Conservation (phyloP, 1,140 invertebrate genomes). For the Helicoverpa armigera region DNA sequence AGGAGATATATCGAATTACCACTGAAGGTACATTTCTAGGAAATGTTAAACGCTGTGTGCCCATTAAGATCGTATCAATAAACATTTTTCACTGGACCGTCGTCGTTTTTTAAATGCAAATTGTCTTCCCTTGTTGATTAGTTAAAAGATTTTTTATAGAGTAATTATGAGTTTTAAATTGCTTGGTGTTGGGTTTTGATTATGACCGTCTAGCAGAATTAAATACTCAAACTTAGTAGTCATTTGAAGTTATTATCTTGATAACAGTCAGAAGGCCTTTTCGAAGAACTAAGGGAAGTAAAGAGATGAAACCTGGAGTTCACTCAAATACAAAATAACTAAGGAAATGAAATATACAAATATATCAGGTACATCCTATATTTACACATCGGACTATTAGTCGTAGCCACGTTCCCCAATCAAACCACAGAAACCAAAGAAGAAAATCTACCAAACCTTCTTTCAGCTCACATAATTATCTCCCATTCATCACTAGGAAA, state of each 20-base stretch:
- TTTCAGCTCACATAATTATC: slow-evolving; percentile 40
- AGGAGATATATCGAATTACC: slow-evolving; percentile 35
- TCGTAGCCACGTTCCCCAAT: background rate
- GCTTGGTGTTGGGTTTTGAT: no score
- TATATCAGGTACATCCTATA: no score
- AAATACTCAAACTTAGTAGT: no score
- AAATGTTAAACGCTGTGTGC: slow-evolving; percentile 23
- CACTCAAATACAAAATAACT: no score
- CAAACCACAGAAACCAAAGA: background rate
- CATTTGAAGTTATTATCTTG: no score
- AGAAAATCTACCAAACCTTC: slow-evolving; percentile 15
- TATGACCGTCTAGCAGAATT: no score
- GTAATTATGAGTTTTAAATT: background rate
- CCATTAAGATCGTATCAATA: slow-evolving; percentile 30
- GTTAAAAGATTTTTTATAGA: background rate
- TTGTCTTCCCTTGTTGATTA: background rate
- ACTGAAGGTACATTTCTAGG: slow-evolving; percentile 8
- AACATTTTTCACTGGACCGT: slow-evolving; percentile 17
- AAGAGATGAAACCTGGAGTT: no score
- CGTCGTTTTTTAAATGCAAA: background rate
- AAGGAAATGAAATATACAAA: no score
- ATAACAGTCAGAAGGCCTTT: no score
- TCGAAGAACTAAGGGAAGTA: no score
- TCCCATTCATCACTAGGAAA: slow-evolving; percentile 35
- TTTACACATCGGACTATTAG: background rate